Evolutionary conservation across 2,888 invertebrate genomes (phyloP).

Genomic region (Calameuta idolon): DNA sequence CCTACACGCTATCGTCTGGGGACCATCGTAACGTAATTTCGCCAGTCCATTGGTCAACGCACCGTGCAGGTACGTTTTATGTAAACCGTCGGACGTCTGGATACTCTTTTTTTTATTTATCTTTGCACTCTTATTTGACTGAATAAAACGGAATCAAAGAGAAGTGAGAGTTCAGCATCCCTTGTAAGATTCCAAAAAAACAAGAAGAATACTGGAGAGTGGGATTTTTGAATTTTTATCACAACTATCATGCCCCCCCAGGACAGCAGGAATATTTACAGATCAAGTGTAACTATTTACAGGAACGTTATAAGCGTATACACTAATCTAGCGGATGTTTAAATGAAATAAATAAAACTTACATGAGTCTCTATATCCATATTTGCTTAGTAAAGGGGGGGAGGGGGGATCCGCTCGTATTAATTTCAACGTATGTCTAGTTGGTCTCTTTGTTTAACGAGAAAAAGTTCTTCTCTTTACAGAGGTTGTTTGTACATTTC

Average conservation of each 20-base stretch:
- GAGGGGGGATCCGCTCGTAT: not conserved
- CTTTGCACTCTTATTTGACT: too few relatives aligned
- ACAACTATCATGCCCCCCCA: too few relatives aligned
- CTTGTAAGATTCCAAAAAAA: too few relatives aligned
- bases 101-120: too few relatives aligned
- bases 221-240: too few relatives aligned
- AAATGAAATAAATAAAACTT: not conserved
- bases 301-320: not conserved
- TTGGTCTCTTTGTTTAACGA: not conserved
- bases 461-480: not conserved
- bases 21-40: too few relatives aligned
- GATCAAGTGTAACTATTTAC: too few relatives aligned
- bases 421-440: not conserved
- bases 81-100: too few relatives aligned
- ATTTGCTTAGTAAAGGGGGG: not conserved
- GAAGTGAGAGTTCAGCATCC: too few relatives aligned
- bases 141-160: too few relatives aligned
- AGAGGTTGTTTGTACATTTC: not conserved
- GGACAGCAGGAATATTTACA: not conserved
- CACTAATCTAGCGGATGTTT: not conserved
- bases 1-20: not conserved
- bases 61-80: too few relatives aligned
- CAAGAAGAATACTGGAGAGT: too few relatives aligned
- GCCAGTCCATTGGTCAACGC: not conserved
- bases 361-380: not conserved